phyloP scores from a whole-genome alignment of 2,888 invertebrate species.

The Eupsilia transversa region DNA sequence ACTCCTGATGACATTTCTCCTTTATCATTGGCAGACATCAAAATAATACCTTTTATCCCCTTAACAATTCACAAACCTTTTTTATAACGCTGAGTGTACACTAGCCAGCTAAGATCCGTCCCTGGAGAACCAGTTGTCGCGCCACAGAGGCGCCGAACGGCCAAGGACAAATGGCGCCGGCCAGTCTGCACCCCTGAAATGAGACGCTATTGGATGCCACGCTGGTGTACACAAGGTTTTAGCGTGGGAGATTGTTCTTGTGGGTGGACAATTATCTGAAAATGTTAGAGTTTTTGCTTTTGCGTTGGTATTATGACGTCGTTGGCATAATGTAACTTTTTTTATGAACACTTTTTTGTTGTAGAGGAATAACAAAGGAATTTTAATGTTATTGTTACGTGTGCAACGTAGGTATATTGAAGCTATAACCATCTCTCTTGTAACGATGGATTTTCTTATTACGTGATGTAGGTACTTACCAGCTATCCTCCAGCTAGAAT shows the following conservation, averaged over 20 bases:
- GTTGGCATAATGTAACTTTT: neutral
- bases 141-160: conserved; percentile 45
- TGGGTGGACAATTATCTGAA: conserved; percentile 25
- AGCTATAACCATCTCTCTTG: neutral
- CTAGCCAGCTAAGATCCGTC: conserved; percentile 21
- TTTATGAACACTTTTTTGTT: neutral
- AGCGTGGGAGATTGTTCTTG: conserved; percentile 38
- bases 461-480: neutral
- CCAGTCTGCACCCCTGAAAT: conserved; percentile 43
- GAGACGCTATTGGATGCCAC: conserved; percentile 20
- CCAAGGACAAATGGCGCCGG: conserved; percentile 56
- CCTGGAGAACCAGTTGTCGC: conserved; percentile 38
- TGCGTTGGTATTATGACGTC: neutral
- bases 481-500: too few species aligned
- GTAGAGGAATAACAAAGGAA: neutral
- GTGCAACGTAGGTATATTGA: neutral
- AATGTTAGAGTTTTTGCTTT: neutral
- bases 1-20: neutral
- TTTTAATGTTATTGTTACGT: neutral
- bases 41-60: neutral
- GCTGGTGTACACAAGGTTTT: conserved; percentile 15
- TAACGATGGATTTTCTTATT: neutral
- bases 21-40: conserved; percentile 2
- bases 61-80: conserved; percentile 12
- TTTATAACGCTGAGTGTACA: conserved; percentile 16